A percentile compares a stretch with the other conserved stretches of the same genome.
Conservation (phyloP, 2,888 invertebrate species). For the Phymatocera aterrima region DNA sequence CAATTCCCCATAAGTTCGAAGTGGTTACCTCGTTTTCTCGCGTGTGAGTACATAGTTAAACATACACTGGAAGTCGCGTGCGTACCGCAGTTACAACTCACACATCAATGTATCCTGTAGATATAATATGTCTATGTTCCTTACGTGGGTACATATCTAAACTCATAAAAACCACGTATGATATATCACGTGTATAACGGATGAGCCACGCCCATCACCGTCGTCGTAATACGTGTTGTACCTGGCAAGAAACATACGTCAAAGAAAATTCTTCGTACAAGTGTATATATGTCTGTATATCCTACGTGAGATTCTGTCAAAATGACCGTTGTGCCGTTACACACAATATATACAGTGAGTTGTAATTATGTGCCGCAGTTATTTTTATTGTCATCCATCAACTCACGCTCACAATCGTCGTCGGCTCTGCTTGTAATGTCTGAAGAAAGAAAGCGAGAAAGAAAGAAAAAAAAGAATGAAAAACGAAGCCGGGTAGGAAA, state of each 20-base stretch:
- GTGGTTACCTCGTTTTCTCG: not conserved
- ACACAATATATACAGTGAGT: not conserved
- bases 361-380: not conserved
- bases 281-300: no score
- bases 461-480: no score
- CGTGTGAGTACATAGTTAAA: constrained; percentile 28
- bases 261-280: not conserved
- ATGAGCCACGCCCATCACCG: constrained; percentile 35
- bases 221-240: constrained; percentile 1
- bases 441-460: no score
- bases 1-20: not conserved
- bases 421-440: not conserved
- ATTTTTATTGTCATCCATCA: constrained; percentile 6
- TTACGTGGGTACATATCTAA: not conserved
- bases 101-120: not conserved
- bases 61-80: constrained; percentile 19
- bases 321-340: not conserved
- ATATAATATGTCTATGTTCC: not conserved
- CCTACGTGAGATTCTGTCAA: not conserved
- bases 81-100: constrained; percentile 23
- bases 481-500: not conserved
- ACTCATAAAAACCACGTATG: constrained; percentile 14
- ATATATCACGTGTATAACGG: constrained; percentile 31
- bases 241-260: constrained; percentile 3
- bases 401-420: not conserved